Conservation (phyloP, 2,888 invertebrate species). For the Galeruca laticollis region DNA sequence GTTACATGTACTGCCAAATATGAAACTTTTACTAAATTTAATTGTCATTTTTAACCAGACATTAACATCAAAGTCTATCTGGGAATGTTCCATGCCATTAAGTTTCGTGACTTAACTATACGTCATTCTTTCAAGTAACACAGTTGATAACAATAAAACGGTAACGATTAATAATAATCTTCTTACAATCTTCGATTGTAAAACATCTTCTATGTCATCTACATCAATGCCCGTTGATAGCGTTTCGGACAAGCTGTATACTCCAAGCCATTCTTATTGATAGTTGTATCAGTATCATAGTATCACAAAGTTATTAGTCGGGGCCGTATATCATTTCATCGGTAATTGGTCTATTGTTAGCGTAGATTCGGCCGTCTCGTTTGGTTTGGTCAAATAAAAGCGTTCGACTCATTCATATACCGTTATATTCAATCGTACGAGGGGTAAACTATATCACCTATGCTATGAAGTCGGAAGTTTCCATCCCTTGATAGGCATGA, state of each 20-base stretch:
- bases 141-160: no score
- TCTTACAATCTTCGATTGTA: no score
- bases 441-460: neutral
- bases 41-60: no score
- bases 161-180: no score
- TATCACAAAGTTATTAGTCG: conserved; percentile 43
- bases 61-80: no score
- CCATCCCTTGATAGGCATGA: no score
- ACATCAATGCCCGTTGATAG: neutral
- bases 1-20: no score
- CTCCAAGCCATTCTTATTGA: conserved; percentile 16
- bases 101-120: no score
- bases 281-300: conserved; percentile 35
- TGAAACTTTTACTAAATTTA: no score
- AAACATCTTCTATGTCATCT: neutral
- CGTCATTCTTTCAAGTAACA: no score
- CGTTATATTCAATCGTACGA: conserved; percentile 1
- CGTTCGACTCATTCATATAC: conserved; percentile 4
- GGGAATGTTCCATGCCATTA: no score
- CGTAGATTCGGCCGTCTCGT: conserved; percentile 20
- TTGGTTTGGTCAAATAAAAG: conserved; percentile 23
- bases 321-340: conserved; percentile 39
- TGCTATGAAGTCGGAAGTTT: neutral
- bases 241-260: conserved; percentile 13
- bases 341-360: conserved; percentile 45